Percentiles rank a stretch among this genome's conserved stretches.
These are phyloP conservation scores for Diphyllodes magnificus DNA, from an alignment of 2,113 vertebrate genomes.

Conservation along the genomic window DNA sequence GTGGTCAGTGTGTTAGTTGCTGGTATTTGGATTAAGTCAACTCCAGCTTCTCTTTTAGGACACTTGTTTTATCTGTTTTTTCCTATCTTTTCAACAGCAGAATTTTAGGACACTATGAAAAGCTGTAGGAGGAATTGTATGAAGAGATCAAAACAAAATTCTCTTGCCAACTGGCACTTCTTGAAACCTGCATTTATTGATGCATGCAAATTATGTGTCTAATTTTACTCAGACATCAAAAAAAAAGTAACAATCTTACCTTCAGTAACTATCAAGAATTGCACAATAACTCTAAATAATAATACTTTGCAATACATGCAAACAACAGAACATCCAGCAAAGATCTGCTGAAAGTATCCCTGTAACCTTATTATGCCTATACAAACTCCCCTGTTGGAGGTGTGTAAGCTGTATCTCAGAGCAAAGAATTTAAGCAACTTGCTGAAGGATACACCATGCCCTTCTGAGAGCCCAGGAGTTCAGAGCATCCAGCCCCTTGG, in stretches of 20 bases:
- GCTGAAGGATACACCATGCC: background rate
- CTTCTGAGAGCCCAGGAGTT: background rate
- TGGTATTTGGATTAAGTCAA: background rate
- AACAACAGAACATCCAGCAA: background rate
- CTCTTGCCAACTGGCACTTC: background rate
- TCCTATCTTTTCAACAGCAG: background rate
- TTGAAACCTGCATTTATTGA: background rate
- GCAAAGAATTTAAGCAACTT: background rate
- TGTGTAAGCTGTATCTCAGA: background rate
- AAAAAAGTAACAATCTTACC: background rate
- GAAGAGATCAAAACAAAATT: background rate
- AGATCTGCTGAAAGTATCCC: background rate
- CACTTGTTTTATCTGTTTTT: background rate
- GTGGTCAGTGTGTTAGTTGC: background rate
- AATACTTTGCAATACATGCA: background rate
- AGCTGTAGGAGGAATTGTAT: background rate
- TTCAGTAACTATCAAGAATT: background rate
- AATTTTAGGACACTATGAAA: background rate
- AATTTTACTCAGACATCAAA: background rate
- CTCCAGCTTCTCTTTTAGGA: background rate
- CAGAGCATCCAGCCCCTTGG: background rate
- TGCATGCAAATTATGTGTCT: background rate
- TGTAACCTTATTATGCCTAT: background rate
- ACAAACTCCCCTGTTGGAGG: background rate
- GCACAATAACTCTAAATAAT: background rate